Conservation (phyloP, 1,140 invertebrate genomes). For the Leptopilina boulardi region DNA sequence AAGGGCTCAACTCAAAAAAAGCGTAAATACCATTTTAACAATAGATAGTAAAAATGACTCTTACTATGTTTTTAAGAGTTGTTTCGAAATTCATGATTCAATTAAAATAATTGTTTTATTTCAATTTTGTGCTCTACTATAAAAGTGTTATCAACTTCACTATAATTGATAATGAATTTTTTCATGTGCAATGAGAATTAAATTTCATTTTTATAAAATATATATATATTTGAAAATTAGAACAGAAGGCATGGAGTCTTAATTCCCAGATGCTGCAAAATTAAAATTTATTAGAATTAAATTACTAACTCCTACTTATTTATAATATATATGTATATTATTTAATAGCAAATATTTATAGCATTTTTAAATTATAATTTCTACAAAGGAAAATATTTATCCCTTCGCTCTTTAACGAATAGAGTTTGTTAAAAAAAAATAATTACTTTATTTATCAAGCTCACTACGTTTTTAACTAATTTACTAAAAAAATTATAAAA, state of each 20-base stretch:
- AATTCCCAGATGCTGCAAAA: neutral
- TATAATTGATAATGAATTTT: neutral
- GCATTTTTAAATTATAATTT: no score
- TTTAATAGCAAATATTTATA: neutral
- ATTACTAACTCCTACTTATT: neutral
- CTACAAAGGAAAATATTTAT: no score
- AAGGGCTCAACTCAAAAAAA: no score
- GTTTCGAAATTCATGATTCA: no score
- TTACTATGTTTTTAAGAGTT: no score
- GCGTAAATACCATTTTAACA: no score
- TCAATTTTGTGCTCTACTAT: no score
- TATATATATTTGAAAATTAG: no score
- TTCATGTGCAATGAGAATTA: neutral
- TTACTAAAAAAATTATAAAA: conserved; percentile 48
- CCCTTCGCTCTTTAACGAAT: neutral
- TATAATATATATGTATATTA: no score
- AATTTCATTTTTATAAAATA: neutral
- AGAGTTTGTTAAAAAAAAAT: neutral
- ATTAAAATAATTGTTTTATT: no score
- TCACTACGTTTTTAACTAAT: conserved; percentile 60
- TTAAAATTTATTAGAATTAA: neutral
- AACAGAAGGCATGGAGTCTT: neutral
- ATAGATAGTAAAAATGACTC: no score
- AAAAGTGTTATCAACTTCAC: no score
- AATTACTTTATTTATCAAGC: conserved; percentile 48